Evolutionary conservation across 2,888 invertebrate genomes (phyloP), one percentile per base, ranked within the genome.

Genomic region (Archaeoteleia sp.): DNA sequence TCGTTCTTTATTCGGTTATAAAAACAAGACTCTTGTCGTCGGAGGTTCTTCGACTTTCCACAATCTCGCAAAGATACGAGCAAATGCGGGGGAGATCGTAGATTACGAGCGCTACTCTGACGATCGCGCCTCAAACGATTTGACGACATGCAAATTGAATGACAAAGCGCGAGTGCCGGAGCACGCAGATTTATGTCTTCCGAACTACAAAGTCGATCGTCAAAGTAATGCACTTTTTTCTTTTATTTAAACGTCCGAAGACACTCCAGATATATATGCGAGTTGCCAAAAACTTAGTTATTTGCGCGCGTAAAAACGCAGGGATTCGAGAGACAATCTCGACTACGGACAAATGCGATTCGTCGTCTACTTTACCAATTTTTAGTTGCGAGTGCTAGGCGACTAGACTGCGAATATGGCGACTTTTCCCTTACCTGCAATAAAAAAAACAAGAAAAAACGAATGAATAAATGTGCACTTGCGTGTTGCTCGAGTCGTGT

Each of bases 381-480:
- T 35, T 10, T 9, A 39, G 45, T 39, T 13, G 43, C 60, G 43
- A 40, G 51, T 37, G 45, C 29, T 40, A 10, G 13, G 17, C 15
- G 10, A 14, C 9, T 20, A 29, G 3, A 1, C 14, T 1, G 3
- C 5, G 5, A 13, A 7, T 20, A 17, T 17, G 9, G 27, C 42
- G 49, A 17, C 34, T 23, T 17, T 23, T 5, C 5, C 14, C 80
- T 73, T 78, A 81, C 81, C 80, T 80, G 77, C n/a, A 80, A 80
- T 78, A 80, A 42, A 80, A 72, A 75, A 55, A 43, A 34, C 32
- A 53, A 37, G 62, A 27, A 12, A 27, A 55, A 17, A 58, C 12
- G 27, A 10, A 9, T 49, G 8, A 49, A 27, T 17, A 32, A 7
- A 34, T 39, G 42, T 49, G 43, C 49, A 51, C 45, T 61, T 46